Evolutionary conservation across 2,888 invertebrate species (phyloP).

Genomic region (Rosalia funebris): DNA sequence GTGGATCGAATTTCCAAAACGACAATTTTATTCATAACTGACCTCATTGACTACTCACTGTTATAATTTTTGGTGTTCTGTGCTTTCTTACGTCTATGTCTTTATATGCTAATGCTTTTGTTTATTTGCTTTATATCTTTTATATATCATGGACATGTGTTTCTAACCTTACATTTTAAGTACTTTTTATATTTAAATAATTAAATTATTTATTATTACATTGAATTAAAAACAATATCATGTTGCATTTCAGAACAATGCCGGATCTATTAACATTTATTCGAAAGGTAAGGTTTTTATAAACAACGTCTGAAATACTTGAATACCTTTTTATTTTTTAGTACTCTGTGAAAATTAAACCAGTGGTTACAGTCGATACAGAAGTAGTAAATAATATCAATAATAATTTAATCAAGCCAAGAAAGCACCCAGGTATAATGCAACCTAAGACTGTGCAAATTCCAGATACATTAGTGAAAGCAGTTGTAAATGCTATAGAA

Average conservation of each 20-base stretch:
- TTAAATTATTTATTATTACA: no score
- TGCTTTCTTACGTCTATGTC: no score
- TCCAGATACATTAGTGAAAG: slow-evolving; percentile 71
- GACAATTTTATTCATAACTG: no score
- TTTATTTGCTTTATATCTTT: no score
- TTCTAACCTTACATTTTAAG: background rate
- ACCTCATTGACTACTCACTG: no score
- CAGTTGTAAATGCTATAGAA: slow-evolving; percentile 67
- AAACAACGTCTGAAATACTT: no score
- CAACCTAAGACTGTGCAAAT: slow-evolving; percentile 67
- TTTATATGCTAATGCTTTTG: no score
- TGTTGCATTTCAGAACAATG: no score
- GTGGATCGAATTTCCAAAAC: no score
- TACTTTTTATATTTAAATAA: background rate
- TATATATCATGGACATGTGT: no score
- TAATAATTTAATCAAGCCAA: slow-evolving; percentile 70
- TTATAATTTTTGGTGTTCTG: no score
- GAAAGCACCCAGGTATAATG: slow-evolving; percentile 78
- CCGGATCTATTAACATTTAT: background rate
- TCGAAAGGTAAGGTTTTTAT: slow-evolving; percentile 4
- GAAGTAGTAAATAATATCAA: slow-evolving; percentile 66
- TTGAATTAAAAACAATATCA: no score
- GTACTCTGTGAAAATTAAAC: slow-evolving; percentile 17
- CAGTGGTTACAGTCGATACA: slow-evolving; percentile 66
- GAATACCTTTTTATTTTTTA: slow-evolving; percentile 7